Evolutionary conservation across 1,140 invertebrate genomes (phyloP).

Genomic region (Stegodyphus mimosarum): DNA sequence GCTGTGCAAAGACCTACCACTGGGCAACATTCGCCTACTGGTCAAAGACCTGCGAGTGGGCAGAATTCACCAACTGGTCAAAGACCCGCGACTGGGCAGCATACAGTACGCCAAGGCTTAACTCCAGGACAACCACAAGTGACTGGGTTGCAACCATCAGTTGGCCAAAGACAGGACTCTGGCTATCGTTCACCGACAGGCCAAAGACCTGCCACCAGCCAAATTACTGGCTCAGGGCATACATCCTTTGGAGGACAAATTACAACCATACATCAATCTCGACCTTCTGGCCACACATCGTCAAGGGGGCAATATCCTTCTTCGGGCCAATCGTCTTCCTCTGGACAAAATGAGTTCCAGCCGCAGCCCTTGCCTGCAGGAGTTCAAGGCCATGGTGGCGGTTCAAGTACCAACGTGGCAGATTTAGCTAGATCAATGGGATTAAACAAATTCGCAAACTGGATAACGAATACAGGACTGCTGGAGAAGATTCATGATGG

Average conservation of each 20-base stretch:
- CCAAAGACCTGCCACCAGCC: too few relatives aligned
- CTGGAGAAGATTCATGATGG: slow-evolving; percentile 54
- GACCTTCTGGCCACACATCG: slow-evolving; percentile 5
- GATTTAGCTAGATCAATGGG: slow-evolving; percentile 50
- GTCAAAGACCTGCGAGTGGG: neutral
- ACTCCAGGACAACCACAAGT: too few relatives aligned
- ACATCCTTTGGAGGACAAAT: neutral
- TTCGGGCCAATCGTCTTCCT: neutral
- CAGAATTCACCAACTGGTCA: neutral
- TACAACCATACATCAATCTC: neutral
- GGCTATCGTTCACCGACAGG: too few relatives aligned
- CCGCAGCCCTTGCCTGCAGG: neutral
- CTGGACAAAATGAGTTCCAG: neutral
- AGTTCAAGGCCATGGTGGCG: neutral
- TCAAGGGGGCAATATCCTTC: neutral
- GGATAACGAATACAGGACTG: slow-evolving; percentile 47
- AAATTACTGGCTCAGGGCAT: neutral
- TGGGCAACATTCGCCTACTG: neutral
- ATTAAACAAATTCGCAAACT: slow-evolving; percentile 39
- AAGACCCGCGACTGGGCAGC: neutral
- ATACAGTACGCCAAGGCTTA: too few relatives aligned
- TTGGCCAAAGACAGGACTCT: too few relatives aligned
- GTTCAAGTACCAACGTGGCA: slow-evolving; percentile 8
- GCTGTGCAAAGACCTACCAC: neutral
- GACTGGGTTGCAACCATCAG: too few relatives aligned